Percentiles rank a stretch among this genome's conserved stretches.
These are phyloP conservation scores for Trachurus trachurus DNA, from an alignment of 2,797 vertebrate genomes.

Conservation along the genomic window DNA sequence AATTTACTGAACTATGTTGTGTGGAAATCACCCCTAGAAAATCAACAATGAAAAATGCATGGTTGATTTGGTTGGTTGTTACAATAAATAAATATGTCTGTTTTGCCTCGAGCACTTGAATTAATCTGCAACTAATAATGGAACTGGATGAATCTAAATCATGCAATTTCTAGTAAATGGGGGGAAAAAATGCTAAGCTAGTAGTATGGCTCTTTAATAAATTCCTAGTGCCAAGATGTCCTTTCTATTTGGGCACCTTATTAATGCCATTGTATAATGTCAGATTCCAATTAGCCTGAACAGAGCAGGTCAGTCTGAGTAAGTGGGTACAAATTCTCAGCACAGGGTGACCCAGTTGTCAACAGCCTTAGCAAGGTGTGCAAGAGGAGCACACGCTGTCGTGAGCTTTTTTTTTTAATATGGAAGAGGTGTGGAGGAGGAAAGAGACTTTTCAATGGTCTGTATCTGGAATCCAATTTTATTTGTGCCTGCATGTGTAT, in stretches of 20 bases:
- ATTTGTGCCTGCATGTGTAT: neutral
- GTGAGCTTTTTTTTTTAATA: conserved; percentile 33
- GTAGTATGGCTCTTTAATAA: neutral
- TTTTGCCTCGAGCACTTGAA: neutral
- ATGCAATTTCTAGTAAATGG: neutral
- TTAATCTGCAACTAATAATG: neutral
- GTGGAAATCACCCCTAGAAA: neutral
- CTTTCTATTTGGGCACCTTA: conserved; percentile 23
- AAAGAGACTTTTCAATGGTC: neutral
- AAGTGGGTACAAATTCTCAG: conserved; percentile 42
- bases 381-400: conserved; percentile 31
- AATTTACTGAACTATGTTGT: neutral
- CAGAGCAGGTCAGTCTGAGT: conserved; percentile 48
- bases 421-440: conserved; percentile 13
- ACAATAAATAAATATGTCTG: no score
- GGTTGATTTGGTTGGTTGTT: neutral
- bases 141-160: neutral
- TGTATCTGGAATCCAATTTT: conserved; percentile 33
- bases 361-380: conserved; percentile 37
- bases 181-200: conserved; percentile 25
- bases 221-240: neutral
- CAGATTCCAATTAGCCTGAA: conserved; percentile 50
- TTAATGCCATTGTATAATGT: conserved; percentile 48
- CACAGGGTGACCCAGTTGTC: conserved; percentile 66
- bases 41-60: neutral